Evolutionary conservation across 1,140 invertebrate genomes (phyloP), one percentile per base, ranked within the genome.

Genomic region (Drosophila azteca): DNA sequence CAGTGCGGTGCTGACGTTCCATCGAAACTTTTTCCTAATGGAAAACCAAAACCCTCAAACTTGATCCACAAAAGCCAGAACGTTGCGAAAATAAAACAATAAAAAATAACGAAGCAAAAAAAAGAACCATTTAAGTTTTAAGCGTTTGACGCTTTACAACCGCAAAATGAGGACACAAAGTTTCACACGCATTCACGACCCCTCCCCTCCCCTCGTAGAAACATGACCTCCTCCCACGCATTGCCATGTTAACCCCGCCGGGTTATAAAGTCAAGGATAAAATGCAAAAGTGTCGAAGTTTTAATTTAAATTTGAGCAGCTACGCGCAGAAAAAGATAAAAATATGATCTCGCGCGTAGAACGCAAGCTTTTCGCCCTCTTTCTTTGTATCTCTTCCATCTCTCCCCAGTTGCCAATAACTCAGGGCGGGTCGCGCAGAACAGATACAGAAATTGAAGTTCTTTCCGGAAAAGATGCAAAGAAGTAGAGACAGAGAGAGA

Each of bases 201-300:
- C 46, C 22, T n/a, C n/a, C 24, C n/a, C 13, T 26, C 4, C 24
- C 20, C n/a, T 26, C 24, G 17, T 51, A 59, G 45, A 68, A 69
- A 24, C 48, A 50, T 52, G 24, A 50, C 61, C 68, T 72, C 61
- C 68, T 72, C 63, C 79, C 35, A 39, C 35, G 79, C 80, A 83
- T 77, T 84, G 80, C 46, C 79, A 80, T 88, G 83, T 79, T 71
- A 88, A 79, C 70, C 71, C 79, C 67, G 24, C 79, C 67, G 24
- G 88, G 84, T 73, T 76, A 89, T 88, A 88, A 88, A 88, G 83
- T 83, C 83, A 88, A 79, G 79, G 64, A 83, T 88, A 88, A 78
- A 88, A 88, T 88, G 79, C 68, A 83, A 88, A 66, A 88, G 72
- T 88, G 84, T 67, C 76, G 72, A 89, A 88, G 76, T 88, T 88